phyloP scores from a whole-genome alignment of 2,888 invertebrate genomes.

The Cryptocheilus praepositus region DNA sequence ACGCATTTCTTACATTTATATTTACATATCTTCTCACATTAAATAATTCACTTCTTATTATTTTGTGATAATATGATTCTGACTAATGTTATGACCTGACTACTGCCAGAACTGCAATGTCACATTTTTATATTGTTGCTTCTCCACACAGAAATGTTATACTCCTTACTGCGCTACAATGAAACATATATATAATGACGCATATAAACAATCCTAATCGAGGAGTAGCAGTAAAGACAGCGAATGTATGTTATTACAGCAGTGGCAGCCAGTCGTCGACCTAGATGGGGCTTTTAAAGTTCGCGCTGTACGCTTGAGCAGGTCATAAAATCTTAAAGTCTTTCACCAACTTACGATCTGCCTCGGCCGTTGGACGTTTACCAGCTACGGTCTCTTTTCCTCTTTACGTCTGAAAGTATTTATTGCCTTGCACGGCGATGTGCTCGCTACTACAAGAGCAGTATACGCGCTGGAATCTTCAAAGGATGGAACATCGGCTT shows the following conservation, averaged over 20 bases:
- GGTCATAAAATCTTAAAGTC: slow-evolving; percentile 44
- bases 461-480: slow-evolving; percentile 16
- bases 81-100: too few relatives aligned
- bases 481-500: too few relatives aligned
- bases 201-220: not conserved
- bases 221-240: not conserved
- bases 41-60: too few relatives aligned
- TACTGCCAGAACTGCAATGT: too few relatives aligned
- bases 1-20: too few relatives aligned
- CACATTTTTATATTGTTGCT: too few relatives aligned
- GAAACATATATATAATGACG: too few relatives aligned
- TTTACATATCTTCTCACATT: too few relatives aligned
- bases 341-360: slow-evolving; percentile 32
- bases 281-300: slow-evolving; percentile 28
- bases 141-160: too few relatives aligned
- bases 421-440: slow-evolving; percentile 37
- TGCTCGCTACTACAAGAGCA: slow-evolving; percentile 35
- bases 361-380: slow-evolving; percentile 28
- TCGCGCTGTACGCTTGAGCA: slow-evolving; percentile 25
- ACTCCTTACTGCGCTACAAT: too few relatives aligned
- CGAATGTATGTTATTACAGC: slow-evolving; percentile 32
- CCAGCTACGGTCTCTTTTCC: slow-evolving; percentile 37
- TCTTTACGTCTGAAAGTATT: slow-evolving; percentile 37
- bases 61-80: too few relatives aligned
- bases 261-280: slow-evolving; percentile 18